Evolutionary conservation across 2,113 vertebrate genomes (phyloP).

Genomic region (Emberiza fucata): DNA sequence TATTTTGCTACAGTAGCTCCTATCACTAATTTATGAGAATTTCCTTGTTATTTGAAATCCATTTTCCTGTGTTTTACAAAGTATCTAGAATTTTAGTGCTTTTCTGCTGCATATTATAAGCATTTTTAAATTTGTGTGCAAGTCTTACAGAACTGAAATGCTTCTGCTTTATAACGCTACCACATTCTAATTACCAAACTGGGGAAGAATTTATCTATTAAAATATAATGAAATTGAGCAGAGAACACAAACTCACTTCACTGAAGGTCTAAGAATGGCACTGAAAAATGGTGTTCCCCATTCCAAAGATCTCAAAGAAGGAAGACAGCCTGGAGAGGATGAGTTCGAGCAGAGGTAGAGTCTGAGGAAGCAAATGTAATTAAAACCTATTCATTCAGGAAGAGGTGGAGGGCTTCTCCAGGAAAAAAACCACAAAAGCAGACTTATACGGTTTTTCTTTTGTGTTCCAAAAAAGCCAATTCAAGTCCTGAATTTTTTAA

Average conservation of each 20-base stretch:
- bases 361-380: background rate
- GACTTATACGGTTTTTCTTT: background rate
- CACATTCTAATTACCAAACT: background rate
- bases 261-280: background rate
- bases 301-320: slow-evolving; percentile 15
- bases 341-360: background rate
- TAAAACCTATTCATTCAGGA: background rate
- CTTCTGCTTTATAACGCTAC: background rate
- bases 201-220: background rate
- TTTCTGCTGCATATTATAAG: background rate
- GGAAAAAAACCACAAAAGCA: background rate
- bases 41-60: background rate
- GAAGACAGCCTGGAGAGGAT: background rate
- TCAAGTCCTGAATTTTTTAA: background rate
- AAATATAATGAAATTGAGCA: background rate
- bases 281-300: background rate
- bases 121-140: background rate
- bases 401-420: background rate
- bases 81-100: background rate
- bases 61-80: background rate
- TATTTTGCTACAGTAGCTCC: background rate
- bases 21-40: background rate
- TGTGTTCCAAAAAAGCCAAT: background rate
- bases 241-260: background rate
- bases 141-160: background rate